Conservation (phyloP, 2,888 invertebrate species). For the Fragum whitleyi region DNA sequence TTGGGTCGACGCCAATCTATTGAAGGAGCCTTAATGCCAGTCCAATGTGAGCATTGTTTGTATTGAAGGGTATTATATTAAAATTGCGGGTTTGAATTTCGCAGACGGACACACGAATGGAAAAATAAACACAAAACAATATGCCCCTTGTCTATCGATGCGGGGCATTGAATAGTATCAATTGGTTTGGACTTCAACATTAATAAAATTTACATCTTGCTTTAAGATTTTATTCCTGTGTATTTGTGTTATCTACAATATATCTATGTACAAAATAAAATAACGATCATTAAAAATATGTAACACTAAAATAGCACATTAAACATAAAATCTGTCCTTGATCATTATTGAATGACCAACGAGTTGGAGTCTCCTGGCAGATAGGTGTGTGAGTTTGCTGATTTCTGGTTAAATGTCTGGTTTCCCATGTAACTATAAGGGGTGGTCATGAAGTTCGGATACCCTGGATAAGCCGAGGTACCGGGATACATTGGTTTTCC, state of each 20-base stretch:
- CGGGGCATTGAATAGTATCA: no score
- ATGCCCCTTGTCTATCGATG: no score
- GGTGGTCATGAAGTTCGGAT: neutral
- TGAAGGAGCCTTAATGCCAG: no score
- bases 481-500: slow-evolving; percentile 3
- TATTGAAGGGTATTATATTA: no score
- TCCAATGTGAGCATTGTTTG: no score
- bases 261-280: slow-evolving; percentile 16
- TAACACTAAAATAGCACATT: slow-evolving; percentile 19
- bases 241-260: neutral
- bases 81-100: no score
- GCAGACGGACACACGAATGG: no score
- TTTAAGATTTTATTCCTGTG: neutral
- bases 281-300: slow-evolving; percentile 12
- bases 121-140: no score
- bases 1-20: no score
- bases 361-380: neutral
- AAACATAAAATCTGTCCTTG: neutral
- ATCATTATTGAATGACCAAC: neutral
- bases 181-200: no score
- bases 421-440: neutral
- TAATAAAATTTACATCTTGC: no score
- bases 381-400: neutral
- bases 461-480: neutral
- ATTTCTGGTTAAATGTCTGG: neutral